phyloP scores from a whole-genome alignment of 2,113 vertebrate species.

The Myotis lucifugus region DNA sequence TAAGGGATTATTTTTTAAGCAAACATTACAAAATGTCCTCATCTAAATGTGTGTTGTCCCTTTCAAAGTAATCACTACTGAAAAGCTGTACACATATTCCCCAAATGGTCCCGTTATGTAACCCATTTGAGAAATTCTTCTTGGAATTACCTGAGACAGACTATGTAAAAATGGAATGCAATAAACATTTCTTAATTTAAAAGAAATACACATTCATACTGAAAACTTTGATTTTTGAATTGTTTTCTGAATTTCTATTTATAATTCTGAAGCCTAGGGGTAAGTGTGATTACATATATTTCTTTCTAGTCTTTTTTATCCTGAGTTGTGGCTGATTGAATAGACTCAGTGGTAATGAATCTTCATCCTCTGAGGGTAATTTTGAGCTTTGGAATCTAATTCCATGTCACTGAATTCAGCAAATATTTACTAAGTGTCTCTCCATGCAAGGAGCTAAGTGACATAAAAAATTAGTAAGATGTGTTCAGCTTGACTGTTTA shows the following conservation, averaged over 20 bases:
- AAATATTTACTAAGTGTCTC: constrained; percentile 45
- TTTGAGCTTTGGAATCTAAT: constrained; percentile 52
- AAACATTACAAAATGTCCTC: constrained; percentile 73
- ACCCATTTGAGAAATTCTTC: constrained; percentile 55
- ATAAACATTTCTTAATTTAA: constrained; percentile 42
- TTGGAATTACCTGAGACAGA: constrained; percentile 26
- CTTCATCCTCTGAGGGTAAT: constrained; percentile 21
- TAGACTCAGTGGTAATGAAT: constrained; percentile 24
- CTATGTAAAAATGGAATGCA: constrained; percentile 22
- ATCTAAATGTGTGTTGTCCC: constrained; percentile 64
- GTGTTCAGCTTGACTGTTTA: background rate
- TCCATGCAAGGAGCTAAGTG: constrained; percentile 36
- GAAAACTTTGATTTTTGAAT: constrained; percentile 38
- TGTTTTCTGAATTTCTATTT: constrained; percentile 50
- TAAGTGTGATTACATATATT: background rate
- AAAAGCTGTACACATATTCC: constrained; percentile 46
- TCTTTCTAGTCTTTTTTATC: background rate
- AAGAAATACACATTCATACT: background rate
- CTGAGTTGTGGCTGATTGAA: background rate
- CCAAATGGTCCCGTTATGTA: constrained; percentile 53
- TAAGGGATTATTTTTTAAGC: constrained; percentile 56
- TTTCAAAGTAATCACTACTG: constrained; percentile 61
- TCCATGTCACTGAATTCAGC: constrained; percentile 21
- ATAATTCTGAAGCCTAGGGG: background rate
- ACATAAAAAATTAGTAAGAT: constrained; percentile 42